Evolutionary conservation across 2,113 vertebrate genomes (phyloP), one percentile per base, ranked within the genome.

Genomic region (Talpa occidentalis): DNA sequence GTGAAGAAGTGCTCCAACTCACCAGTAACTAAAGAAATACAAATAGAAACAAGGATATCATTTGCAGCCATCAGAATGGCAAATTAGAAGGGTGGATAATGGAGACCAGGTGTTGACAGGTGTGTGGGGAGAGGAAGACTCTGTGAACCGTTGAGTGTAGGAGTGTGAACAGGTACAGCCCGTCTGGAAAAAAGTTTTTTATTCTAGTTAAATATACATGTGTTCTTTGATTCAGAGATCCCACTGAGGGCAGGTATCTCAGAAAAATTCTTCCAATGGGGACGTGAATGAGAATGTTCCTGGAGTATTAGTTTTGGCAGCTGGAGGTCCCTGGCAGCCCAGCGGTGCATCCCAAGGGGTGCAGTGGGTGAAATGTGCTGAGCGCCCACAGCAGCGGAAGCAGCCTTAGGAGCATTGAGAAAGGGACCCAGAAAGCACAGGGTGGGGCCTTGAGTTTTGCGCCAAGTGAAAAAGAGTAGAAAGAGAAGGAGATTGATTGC

Each of bases 151-250:
- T 16, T 6, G 60, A 76, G 93, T 94, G 78, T 88, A 76, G 96
- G 91, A 95, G 93, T 85, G 49, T 62, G 82, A 95, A 95, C 91
- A 95, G 81, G 95, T 94, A 96, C 11, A 77, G 91, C 78, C 67
- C 67, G 85, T 88, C 88, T 88, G 93, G 85, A 70, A 92, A 90
- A 81, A 59, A 94, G n/a, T 28, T 88, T 32, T 72, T 84, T 90
- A 92, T 93, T 97, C 93, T 84, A 88, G 81, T 88, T 81, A 90
- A 90, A 80, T 66, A 92, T 77, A 67, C 21, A 16, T 72, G 62
- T 88, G 67, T 21, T 92, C n/a, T 80, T 79, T 85, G 87, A 80
- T 59, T 28, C 10, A 26, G 47, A 40, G 76, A 90, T 81, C 64
- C 77, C 9, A n/a, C 37, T 85, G 37, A 56, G 62, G 42, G 8